Conservation (phyloP, 2,113 vertebrate genomes). For the Pongo abelii region DNA sequence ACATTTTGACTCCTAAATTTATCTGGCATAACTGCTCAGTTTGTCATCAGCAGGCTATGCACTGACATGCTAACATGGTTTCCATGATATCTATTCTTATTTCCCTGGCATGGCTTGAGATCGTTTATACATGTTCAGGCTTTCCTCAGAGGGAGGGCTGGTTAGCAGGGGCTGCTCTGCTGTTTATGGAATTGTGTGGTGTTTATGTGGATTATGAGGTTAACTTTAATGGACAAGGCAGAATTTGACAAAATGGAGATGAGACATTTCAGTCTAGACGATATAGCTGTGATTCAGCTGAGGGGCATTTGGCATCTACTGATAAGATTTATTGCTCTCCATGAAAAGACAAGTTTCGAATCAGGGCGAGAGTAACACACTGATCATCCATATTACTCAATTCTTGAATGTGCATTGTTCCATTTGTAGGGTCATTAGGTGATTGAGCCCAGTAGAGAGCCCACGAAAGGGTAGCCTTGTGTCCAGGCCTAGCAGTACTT, state of each 20-base stretch:
- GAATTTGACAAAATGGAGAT: conserved; percentile 14
- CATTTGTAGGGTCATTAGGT: neutral
- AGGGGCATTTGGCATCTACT: neutral
- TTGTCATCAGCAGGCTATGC: neutral
- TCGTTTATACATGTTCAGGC: neutral
- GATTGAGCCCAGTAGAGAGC: neutral
- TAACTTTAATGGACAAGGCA: neutral
- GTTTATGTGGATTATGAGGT: neutral
- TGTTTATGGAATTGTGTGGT: neutral
- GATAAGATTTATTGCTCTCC: neutral
- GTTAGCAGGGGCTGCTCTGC: neutral
- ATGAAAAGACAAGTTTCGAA: conserved; percentile 35
- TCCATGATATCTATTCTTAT: neutral
- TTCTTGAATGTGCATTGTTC: neutral
- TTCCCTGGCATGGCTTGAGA: neutral
- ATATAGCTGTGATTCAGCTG: neutral
- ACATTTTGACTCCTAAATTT: neutral
- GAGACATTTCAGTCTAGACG: conserved; percentile 68
- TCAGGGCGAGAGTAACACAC: neutral
- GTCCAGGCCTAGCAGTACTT: neutral
- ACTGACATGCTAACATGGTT: neutral
- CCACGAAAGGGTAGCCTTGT: neutral
- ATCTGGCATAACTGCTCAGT: neutral
- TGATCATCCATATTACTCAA: conserved; percentile 53
- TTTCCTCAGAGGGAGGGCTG: neutral